These are phyloP conservation scores for Drosophila monieri DNA, from an alignment of 2,888 invertebrate genomes.

Conservation along the genomic window DNA sequence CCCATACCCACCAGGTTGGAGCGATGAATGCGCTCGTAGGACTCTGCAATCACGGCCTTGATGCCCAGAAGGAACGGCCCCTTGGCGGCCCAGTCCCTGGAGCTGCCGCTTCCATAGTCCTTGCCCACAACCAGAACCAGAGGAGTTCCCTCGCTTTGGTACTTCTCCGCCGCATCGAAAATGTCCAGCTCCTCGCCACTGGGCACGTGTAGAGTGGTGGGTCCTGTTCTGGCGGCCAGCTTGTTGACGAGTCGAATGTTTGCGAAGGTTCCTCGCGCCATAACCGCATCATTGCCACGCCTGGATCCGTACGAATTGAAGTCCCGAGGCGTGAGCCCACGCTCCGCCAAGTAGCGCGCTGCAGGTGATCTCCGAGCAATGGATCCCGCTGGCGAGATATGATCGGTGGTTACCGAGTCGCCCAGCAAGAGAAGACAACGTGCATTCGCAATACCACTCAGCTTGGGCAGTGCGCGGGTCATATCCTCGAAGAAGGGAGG, in stretches of 20 bases:
- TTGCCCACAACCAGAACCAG: slow-evolving; percentile 93
- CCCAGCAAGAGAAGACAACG: slow-evolving; percentile 94
- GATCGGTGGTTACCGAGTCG: slow-evolving; percentile 99
- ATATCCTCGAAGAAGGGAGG: slow-evolving; percentile 98
- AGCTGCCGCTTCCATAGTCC: slow-evolving; percentile 85
- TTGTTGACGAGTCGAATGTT: slow-evolving; percentile 38
- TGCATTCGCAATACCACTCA: slow-evolving; percentile 88
- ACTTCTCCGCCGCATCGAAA: slow-evolving; percentile 38
- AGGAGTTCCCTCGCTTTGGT: slow-evolving; percentile 27
- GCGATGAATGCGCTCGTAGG: slow-evolving; percentile 98
- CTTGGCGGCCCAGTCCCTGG: slow-evolving; percentile 90
- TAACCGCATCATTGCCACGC: slow-evolving; percentile 98
- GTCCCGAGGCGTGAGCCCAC: slow-evolving; percentile 91
- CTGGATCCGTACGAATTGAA: slow-evolving; percentile 99
- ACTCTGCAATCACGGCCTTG: slow-evolving; percentile 97
- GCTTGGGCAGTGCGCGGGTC: slow-evolving; percentile 86
- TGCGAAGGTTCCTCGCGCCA: slow-evolving; percentile 35
- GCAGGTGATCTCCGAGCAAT: slow-evolving; percentile 98
- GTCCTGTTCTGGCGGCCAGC: slow-evolving; percentile 87
- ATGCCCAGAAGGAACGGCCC: slow-evolving; percentile 95
- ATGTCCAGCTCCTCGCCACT: slow-evolving; percentile 81
- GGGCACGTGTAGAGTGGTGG: slow-evolving; percentile 88
- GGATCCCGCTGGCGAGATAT: slow-evolving; percentile 99
- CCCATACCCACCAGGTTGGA: slow-evolving; percentile 99
- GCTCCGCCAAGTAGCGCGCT: slow-evolving; percentile 81